Evolutionary conservation across 2,797 vertebrate genomes (phyloP), one percentile per base, ranked within the genome.

Genomic region (Myiotriccus ornatus): DNA sequence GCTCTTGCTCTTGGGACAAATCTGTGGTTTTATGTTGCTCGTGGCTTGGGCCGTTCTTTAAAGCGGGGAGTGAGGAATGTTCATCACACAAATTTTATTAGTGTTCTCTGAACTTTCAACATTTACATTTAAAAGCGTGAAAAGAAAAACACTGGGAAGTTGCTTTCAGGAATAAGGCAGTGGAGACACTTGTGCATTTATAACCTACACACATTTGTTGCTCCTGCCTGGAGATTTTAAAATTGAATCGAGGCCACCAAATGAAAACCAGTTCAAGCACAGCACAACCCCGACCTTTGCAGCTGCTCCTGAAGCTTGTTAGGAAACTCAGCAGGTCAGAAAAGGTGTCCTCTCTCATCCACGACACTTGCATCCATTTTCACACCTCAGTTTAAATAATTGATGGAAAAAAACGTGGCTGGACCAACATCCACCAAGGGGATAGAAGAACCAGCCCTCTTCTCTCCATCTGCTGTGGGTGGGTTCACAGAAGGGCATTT

Each of bases 1-100:
- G 90, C 70, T 88, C 44, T 93, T 70, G 2, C 96, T 94, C 88
- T 74, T 68, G 92, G 94, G 94, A 84, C 34, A 86, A 89, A 93
- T 76, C 92, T 67, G 90, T 83, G 87, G 92, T 34, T 92, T 96
- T 77, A 14, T 78, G 76, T 50, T 96, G 57, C 91, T 89, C 1
- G 43, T 81, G 83, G 37, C 84, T 87, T 28, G 71, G 67, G 90
- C 77, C 18, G 20, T 59, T 87, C 82, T 87, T 69, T 55, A 84
- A 88, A 60, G 14, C 17, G 23, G 79, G 90, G 63, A 69, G 75
- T 1, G 44, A 85, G 53, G 92, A 93, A 88, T 37, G 88, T 86
- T 90, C 93, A 94, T 90, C 32, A 25, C 65, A 94, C 90, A 53
- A 55, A n/a, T 92, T 93, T 92, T 86, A 87, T 86, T 88, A 70